Evolutionary conservation across 2,113 vertebrate species (phyloP).

Genomic region (Reinhardtius hippoglossoides): DNA sequence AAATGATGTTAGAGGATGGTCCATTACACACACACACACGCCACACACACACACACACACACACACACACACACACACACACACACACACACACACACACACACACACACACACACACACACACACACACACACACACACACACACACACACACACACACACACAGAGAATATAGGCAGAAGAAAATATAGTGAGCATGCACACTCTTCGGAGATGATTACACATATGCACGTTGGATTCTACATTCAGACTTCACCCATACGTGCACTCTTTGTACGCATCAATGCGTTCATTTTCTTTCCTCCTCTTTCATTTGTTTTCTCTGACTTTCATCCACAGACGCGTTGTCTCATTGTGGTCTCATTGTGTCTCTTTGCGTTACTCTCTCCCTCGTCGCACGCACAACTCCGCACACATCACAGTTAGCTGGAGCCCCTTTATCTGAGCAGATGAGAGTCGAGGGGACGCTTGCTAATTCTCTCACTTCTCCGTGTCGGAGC

Average conservation of each 20-base stretch:
- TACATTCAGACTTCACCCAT: background rate
- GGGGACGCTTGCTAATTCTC: background rate
- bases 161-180: too few relatives aligned
- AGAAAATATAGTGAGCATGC: background rate
- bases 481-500: background rate
- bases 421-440: too few relatives aligned
- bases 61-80: constrained; percentile 1
- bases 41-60: background rate
- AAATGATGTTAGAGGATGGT: constrained; percentile 64
- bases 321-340: background rate
- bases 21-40: constrained; percentile 63
- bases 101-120: constrained; percentile 19
- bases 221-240: constrained; percentile 3
- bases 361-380: background rate
- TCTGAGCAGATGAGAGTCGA: too few relatives aligned
- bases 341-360: background rate
- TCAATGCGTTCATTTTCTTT: background rate
- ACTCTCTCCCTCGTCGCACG: background rate
- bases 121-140: constrained; percentile 6
- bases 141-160: constrained; percentile 14
- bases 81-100: background rate
- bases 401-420: background rate
- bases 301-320: background rate
- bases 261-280: background rate
- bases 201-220: background rate